phyloP scores from a whole-genome alignment of 2,797 vertebrate genomes.

The Orestias chungarensis region DNA sequence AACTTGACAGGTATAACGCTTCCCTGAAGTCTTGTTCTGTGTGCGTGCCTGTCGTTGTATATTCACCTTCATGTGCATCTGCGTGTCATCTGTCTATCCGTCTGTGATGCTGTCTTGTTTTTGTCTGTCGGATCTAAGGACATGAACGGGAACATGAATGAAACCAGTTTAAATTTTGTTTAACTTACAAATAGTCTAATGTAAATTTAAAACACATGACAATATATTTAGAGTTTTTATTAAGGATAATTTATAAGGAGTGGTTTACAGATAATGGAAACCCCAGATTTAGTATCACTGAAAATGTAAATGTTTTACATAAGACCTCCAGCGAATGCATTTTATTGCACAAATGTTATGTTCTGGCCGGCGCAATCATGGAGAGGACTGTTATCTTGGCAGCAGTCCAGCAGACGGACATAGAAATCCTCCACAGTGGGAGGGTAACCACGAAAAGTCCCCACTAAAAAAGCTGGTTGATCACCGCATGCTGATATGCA shows the following conservation, averaged over 20 bases:
- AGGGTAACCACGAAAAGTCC: background rate
- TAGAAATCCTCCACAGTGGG: background rate
- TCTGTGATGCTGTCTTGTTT: constrained; percentile 39
- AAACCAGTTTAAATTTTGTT: too few species aligned
- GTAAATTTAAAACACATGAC: too few species aligned
- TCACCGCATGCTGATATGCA: background rate
- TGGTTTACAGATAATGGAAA: background rate
- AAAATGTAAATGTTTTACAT: background rate
- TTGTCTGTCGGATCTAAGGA: constrained; percentile 31
- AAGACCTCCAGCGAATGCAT: background rate
- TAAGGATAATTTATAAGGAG: background rate
- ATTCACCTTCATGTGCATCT: constrained; percentile 36
- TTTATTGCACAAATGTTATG: background rate
- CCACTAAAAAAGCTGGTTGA: background rate
- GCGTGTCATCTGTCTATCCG: too few species aligned
- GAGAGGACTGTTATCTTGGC: background rate
- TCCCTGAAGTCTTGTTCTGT: constrained; percentile 60
- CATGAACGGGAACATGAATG: background rate
- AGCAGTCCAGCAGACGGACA: background rate
- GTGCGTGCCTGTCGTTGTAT: constrained; percentile 43
- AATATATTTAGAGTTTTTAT: background rate
- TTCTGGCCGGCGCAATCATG: background rate
- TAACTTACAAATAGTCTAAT: too few species aligned
- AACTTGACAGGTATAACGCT: constrained; percentile 76
- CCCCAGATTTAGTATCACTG: background rate